phyloP scores from a whole-genome alignment of 1,140 invertebrate genomes.

The Papilio glaucus region DNA sequence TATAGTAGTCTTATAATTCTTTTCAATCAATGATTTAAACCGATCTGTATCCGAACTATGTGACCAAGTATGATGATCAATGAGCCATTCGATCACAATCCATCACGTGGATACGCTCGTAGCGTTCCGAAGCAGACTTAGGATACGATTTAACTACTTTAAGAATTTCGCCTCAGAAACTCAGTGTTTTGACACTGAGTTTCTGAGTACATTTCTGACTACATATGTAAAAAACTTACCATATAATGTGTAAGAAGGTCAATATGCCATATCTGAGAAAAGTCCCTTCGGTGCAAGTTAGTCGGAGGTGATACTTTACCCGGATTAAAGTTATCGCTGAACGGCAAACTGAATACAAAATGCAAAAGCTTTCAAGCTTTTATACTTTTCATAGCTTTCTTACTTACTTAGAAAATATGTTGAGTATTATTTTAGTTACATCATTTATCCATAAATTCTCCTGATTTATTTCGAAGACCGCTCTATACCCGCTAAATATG shows the following conservation, averaged over 20 bases:
- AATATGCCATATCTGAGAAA: constrained; percentile 72
- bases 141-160: constrained; percentile 51
- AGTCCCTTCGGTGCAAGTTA: constrained; percentile 75
- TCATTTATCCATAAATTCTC: background rate
- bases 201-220: too few species aligned
- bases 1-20: constrained; percentile 30
- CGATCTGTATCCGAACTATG: constrained; percentile 59
- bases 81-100: constrained; percentile 76
- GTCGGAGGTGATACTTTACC: constrained; percentile 80
- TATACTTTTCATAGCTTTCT: constrained; percentile 31
- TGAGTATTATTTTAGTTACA: background rate
- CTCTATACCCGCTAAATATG: background rate
- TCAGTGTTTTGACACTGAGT: background rate
- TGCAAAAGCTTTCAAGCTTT: constrained; percentile 54
- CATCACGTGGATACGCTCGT: constrained; percentile 60
- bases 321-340: constrained; percentile 81
- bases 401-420: constrained; percentile 19
- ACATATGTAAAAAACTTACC: too few species aligned
- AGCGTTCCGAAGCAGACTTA: constrained; percentile 46
- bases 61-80: constrained; percentile 75
- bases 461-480: background rate
- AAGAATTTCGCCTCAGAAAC: background rate
- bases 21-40: constrained; percentile 47
- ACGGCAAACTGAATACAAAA: constrained; percentile 80
- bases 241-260: constrained; percentile 55